These are phyloP conservation scores for Lycodopsis pacificus DNA, from an alignment of 2,797 vertebrate genomes.

Conservation along the genomic window DNA sequence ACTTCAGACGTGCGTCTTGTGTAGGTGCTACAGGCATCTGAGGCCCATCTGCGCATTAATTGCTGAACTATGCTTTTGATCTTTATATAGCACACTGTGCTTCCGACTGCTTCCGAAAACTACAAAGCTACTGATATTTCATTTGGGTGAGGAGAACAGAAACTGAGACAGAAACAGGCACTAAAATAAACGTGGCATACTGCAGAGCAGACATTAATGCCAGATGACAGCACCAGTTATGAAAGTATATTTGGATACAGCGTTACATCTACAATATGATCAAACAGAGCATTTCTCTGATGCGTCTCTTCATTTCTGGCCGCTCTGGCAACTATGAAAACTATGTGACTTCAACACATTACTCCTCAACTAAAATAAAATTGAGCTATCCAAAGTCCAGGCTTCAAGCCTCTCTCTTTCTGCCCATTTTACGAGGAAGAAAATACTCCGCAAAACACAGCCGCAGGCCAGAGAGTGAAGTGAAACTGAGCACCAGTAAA, in stretches of 20 bases:
- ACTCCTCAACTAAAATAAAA: constrained; percentile 29
- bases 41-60: constrained; percentile 60
- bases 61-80: constrained; percentile 57
- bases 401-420: constrained; percentile 12
- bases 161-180: constrained; percentile 33
- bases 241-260: constrained; percentile 44
- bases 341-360: constrained; percentile 27
- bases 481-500: constrained; percentile 54
- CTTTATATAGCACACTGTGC: constrained; percentile 69
- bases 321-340: constrained; percentile 26
- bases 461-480: constrained; percentile 30
- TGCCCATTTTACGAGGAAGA: constrained; percentile 33
- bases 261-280: constrained; percentile 43
- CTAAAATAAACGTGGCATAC: constrained; percentile 65
- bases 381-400: constrained; percentile 24
- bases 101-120: constrained; percentile 42
- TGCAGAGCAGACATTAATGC: constrained; percentile 39
- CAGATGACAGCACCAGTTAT: constrained; percentile 59
- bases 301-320: constrained; percentile 14
- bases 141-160: constrained; percentile 38
- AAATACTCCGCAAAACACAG: constrained; percentile 39
- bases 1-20: constrained; percentile 18
- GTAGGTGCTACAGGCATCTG: constrained; percentile 45
- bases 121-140: constrained; percentile 56
- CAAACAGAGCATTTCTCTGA: constrained; percentile 20